Percentiles rank a stretch among this genome's conserved stretches.
Conservation (phyloP, 2,113 vertebrate genomes). For the Suncus etruscus region DNA sequence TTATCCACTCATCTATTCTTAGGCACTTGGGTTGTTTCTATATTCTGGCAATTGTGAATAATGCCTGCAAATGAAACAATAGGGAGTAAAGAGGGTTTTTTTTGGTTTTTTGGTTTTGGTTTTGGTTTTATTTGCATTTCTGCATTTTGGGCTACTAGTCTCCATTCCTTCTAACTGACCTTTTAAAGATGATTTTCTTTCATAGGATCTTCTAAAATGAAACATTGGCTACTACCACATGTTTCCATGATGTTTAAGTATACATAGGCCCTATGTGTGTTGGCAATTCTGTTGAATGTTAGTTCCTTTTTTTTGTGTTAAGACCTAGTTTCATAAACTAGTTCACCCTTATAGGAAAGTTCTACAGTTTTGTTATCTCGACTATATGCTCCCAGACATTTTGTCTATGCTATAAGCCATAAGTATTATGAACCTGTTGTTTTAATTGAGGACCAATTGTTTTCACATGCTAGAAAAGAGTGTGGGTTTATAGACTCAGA, state of each 20-base stretch:
- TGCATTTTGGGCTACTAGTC: no score
- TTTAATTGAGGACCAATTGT: slow-evolving; percentile 5
- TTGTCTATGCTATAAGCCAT: background rate
- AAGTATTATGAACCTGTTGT: background rate
- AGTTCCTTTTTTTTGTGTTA: slow-evolving; percentile 3
- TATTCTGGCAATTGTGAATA: no score
- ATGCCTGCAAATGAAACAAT: no score
- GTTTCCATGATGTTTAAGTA: background rate
- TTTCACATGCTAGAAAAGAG: slow-evolving; percentile 46
- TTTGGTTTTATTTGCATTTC: no score
- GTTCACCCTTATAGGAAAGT: background rate
- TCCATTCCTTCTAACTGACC: background rate
- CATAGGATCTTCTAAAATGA: no score
- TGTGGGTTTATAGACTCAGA: background rate
- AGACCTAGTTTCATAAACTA: background rate
- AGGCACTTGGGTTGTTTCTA: no score
- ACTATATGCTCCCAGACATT: background rate
- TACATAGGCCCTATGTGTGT: background rate
- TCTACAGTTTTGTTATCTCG: background rate
- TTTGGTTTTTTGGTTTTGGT: no score
- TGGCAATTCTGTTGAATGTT: background rate
- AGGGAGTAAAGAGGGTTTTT: no score
- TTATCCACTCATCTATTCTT: no score
- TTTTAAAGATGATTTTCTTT: no score
- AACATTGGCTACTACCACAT: background rate